A percentile compares a stretch with the other conserved stretches of the same genome.
These are phyloP conservation scores for Stenolophus ochropezus DNA, from an alignment of 2,888 invertebrate genomes.

Conservation along the genomic window DNA sequence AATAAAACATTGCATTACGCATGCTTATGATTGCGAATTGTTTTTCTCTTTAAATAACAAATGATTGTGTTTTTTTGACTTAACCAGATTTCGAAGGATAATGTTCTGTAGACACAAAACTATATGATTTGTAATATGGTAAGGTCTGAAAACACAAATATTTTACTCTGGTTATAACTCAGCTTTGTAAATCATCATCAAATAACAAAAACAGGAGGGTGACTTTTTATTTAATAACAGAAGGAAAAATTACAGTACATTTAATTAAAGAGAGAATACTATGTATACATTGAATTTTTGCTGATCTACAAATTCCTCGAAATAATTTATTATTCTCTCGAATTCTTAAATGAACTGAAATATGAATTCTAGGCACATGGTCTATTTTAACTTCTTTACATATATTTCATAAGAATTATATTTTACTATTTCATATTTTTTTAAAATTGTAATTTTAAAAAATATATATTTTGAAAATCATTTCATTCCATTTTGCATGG, in stretches of 20 bases:
- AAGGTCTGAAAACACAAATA: slow-evolving; percentile 17
- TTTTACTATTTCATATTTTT: no score
- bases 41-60: slow-evolving; percentile 8
- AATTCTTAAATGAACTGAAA: no score
- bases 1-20: background rate
- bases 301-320: no score
- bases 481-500: no score
- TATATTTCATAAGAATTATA: no score
- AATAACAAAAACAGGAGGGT: background rate
- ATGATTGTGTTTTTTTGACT: slow-evolving; percentile 11
- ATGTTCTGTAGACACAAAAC: slow-evolving; percentile 55
- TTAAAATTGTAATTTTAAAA: no score
- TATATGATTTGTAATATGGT: slow-evolving; percentile 23
- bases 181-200: background rate
- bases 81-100: background rate
- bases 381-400: no score
- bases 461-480: no score
- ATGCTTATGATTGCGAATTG: slow-evolving; percentile 19
- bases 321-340: no score
- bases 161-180: slow-evolving; percentile 4
- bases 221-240: background rate
- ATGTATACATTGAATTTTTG: no score
- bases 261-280: background rate
- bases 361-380: no score
- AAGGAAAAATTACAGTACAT: background rate